Evolutionary conservation across 2,888 invertebrate genomes (phyloP), one percentile per base, ranked within the genome.

Genomic region (Stomorhina lunata): DNA sequence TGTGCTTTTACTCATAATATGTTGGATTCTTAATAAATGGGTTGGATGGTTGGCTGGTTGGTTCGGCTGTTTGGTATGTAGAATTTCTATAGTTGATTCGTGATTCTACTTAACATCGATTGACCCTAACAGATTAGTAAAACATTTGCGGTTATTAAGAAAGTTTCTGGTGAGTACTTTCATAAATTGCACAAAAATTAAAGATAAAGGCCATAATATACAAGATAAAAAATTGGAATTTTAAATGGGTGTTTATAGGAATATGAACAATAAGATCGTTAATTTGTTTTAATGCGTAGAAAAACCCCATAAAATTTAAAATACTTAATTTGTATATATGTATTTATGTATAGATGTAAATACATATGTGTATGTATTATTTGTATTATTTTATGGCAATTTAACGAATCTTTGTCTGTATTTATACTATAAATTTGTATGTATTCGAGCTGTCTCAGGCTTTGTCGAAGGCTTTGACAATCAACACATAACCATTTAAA

Each of bases 31-130:
- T 37, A n/a, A 55, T 68, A 45, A 12, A 17, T 20, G 20, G 55
- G 65, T 29, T 20, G 32, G n/a, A 53, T 53, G 61, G 20, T 55
- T 12, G 40, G 25, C 5, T 40, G 40, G 15, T 63, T 15, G 25
- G 25, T 57, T 68, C 45, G 22, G 34, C n/a, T n/a, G n/a, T n/a
- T 48, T 27, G 27, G 53, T 80, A 73, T 68, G 61, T 68, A 17
- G 57, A 55, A 75, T 50, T 75, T 20, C n/a, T 69, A 57, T 48
- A 25, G 68, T 63, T 75, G 43, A 91, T 91, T 91, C 91, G 92
- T 91, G 91, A 91, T 91, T 91, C 91, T 91, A 91, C 91, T 91
- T 91, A 91, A 91, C 91, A 91, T 91, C 91, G 91, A 91, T 91
- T 91, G 91, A 91, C 91, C 91, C 86, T 87, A 87, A 88, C 91